Conservation (phyloP, 2,113 vertebrate genomes). For the Crotalus horridus region DNA sequence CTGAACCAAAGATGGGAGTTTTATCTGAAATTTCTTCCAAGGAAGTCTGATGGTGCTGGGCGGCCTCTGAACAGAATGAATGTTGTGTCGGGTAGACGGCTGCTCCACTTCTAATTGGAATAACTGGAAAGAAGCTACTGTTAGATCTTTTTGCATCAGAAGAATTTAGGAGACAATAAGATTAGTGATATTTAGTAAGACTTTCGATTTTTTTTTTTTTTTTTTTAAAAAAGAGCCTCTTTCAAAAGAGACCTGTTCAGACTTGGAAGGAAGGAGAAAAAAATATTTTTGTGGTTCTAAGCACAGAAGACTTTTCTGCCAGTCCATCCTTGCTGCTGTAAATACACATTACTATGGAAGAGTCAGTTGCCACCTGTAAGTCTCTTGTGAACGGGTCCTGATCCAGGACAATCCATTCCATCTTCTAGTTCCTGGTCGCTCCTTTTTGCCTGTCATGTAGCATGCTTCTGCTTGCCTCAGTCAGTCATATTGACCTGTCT, state of each 20-base stretch:
- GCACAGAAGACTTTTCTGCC: too few relatives aligned
- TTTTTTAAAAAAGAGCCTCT: neutral
- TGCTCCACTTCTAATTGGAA: neutral
- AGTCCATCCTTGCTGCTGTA: neutral
- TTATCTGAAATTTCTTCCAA: neutral
- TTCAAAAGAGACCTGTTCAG: neutral
- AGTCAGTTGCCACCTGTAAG: rapidly evolving
- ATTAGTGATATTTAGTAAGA: neutral
- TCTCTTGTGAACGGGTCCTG: rapidly evolving
- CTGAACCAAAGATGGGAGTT: neutral
- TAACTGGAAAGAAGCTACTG: neutral
- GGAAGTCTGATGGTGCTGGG: neutral
- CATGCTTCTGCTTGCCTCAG: constrained; percentile 46
- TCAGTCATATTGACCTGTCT: constrained; percentile 68
- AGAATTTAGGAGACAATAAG: neutral
- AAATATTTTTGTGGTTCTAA: neutral
- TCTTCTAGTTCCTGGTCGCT: constrained; percentile 61
- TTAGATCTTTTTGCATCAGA: neutral
- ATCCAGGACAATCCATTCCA: neutral
- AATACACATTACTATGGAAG: neutral
- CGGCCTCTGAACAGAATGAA: neutral
- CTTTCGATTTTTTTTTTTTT: neutral
- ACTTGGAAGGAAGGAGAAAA: too few relatives aligned
- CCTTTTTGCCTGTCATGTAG: constrained; percentile 9
- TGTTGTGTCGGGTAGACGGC: neutral